phyloP scores from a whole-genome alignment of 1,140 invertebrate species.

The Zelostemma sp. region DNA sequence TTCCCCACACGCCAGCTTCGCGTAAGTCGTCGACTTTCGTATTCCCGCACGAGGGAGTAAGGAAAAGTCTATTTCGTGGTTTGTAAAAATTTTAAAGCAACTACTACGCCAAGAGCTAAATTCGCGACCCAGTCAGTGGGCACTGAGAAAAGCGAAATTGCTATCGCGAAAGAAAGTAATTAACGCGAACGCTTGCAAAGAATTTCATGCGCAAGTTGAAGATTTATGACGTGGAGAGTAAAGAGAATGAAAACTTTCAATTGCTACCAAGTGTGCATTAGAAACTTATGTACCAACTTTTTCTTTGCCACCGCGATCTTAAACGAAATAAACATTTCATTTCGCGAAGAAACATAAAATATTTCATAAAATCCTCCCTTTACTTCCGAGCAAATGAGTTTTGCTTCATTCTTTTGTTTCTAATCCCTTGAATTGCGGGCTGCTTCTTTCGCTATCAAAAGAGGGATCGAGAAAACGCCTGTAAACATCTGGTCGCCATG shows the following conservation, averaged over 20 bases:
- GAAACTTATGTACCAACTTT: no score
- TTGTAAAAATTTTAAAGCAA: slow-evolving; percentile 2
- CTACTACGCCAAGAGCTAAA: neutral
- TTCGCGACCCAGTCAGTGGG: neutral
- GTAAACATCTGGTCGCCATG: no score
- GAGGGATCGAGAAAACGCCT: no score
- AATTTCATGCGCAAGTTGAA: neutral
- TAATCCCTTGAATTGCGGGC: no score
- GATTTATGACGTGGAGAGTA: neutral
- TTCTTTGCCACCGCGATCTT: no score
- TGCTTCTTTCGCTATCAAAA: no score
- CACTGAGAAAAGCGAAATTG: slow-evolving; percentile 1
- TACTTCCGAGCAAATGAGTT: no score
- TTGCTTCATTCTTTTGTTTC: no score
- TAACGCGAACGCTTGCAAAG: neutral
- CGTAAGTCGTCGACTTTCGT: neutral
- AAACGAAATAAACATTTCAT: no score
- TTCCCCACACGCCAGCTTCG: neutral
- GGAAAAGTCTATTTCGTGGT: neutral
- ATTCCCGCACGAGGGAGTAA: neutral
- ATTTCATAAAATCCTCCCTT: no score
- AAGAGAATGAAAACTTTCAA: slow-evolving; percentile 1
- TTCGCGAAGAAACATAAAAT: no score
- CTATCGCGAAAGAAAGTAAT: slow-evolving; percentile 1
- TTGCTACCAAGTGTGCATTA: no score